These are phyloP conservation scores for Notodonta dromedarius DNA, from an alignment of 2,888 invertebrate genomes.

Conservation along the genomic window DNA sequence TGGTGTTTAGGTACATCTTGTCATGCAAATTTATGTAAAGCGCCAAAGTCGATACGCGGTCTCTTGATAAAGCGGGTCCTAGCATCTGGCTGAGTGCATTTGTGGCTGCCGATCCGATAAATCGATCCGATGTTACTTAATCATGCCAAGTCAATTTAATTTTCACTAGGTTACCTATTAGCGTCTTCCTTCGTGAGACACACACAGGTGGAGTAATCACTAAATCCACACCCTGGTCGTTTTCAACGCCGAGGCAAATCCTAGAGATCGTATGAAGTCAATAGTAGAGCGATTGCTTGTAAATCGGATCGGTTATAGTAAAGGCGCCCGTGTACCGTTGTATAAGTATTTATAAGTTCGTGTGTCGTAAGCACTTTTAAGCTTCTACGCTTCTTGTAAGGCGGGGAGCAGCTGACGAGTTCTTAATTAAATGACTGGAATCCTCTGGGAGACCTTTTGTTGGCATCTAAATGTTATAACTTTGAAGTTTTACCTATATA, in stretches of 20 bases:
- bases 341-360: conserved; percentile 7
- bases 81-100: conserved; percentile 42
- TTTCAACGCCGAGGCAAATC: too few relatives aligned
- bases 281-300: too few relatives aligned
- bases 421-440: conserved; percentile 25
- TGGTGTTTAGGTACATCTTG: conserved; percentile 56
- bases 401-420: conserved; percentile 14
- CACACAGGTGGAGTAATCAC: too few relatives aligned
- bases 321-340: not conserved
- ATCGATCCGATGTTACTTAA: conserved; percentile 11
- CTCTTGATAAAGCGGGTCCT: conserved; percentile 57
- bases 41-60: conserved; percentile 74
- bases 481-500: not conserved
- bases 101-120: conserved; percentile 2
- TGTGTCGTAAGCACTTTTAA: conserved; percentile 31
- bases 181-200: too few relatives aligned
- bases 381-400: conserved; percentile 15
- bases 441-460: not conserved
- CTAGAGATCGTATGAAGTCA: too few relatives aligned
- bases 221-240: too few relatives aligned
- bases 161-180: too few relatives aligned
- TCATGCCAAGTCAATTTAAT: too few relatives aligned
- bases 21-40: conserved; percentile 81
- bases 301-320: conserved; percentile 9
- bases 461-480: not conserved